A percentile compares a stretch with the other conserved stretches of the same genome.
phyloP scores from a whole-genome alignment of 2,797 vertebrate genomes.

The Alca torda region DNA sequence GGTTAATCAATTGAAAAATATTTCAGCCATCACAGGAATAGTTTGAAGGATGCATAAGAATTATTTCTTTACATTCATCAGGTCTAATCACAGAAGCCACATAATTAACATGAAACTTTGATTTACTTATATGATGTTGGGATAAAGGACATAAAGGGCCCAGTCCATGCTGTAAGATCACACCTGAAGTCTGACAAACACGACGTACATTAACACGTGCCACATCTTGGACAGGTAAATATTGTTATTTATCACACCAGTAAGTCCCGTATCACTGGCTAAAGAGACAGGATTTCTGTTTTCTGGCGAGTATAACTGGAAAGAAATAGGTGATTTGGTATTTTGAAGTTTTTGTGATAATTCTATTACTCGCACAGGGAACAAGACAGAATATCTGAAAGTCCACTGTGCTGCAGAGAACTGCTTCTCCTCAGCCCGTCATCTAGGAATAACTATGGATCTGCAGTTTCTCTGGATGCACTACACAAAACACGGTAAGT shows the following conservation, averaged over 20 bases:
- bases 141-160: background rate
- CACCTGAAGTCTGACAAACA: background rate
- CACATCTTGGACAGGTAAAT: background rate
- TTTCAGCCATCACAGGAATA: background rate
- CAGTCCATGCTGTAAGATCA: background rate
- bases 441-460: background rate
- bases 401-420: background rate
- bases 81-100: background rate
- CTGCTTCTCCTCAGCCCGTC: background rate
- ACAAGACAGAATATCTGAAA: background rate
- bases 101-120: background rate
- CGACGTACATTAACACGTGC: background rate
- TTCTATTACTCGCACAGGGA: background rate
- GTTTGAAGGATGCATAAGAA: background rate
- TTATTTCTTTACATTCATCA: background rate
- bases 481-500: background rate
- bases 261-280: background rate
- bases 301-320: background rate
- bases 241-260: background rate
- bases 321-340: background rate
- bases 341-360: background rate
- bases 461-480: background rate
- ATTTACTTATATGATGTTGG: background rate
- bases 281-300: background rate
- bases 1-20: background rate